phyloP scores from a whole-genome alignment of 1,140 invertebrate genomes.

The Drosophila dunni region DNA sequence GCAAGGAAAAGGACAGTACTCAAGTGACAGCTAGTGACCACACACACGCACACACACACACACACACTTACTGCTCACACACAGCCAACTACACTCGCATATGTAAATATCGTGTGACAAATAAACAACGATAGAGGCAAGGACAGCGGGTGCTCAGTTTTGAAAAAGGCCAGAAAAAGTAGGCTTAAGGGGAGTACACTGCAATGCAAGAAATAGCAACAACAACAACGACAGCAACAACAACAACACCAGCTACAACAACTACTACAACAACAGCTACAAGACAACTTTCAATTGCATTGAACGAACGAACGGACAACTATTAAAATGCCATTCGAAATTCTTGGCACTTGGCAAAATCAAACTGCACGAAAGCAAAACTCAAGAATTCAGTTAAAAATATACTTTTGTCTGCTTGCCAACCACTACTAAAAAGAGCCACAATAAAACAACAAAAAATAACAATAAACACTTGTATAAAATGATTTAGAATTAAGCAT shows the following conservation, averaged over 20 bases:
- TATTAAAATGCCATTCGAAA: conserved; percentile 67
- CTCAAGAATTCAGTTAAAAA: conserved; percentile 10
- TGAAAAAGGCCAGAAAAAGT: conserved; percentile 24
- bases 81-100: neutral
- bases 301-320: conserved; percentile 55
- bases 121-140: conserved; percentile 19
- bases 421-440: conserved; percentile 1
- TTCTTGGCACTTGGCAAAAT: conserved; percentile 56
- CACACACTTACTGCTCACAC: neutral
- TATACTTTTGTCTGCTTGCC: conserved; percentile 10
- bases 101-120: conserved; percentile 52
- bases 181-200: conserved; percentile 35
- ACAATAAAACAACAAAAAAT: neutral
- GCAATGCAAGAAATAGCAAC: conserved; percentile 16
- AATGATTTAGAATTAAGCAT: conserved; percentile 11
- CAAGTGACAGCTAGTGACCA: conserved; percentile 33
- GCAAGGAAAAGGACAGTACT: conserved; percentile 10
- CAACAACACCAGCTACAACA: conserved; percentile 15
- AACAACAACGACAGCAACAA: conserved; percentile 11
- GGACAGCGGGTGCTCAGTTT: neutral
- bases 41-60: conserved; percentile 2
- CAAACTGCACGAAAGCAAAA: conserved; percentile 18
- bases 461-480: neutral
- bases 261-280: conserved; percentile 12
- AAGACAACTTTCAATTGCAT: conserved; percentile 21